Percentiles rank a stretch among this genome's conserved stretches.
Conservation (phyloP, 2,888 invertebrate species). For the Pharmacophagus antenor region DNA sequence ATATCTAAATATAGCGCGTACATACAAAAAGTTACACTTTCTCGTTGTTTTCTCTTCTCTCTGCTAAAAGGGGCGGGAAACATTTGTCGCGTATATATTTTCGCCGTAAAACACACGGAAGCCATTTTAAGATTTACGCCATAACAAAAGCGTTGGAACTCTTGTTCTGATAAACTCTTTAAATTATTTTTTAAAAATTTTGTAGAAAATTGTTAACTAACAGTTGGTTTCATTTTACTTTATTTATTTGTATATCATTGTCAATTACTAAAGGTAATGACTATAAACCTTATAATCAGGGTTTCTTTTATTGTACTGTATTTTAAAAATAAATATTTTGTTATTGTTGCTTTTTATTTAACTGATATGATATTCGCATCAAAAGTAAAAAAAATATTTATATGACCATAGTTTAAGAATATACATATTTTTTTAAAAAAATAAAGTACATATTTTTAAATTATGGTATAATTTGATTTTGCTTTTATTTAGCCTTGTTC, state of each 20-base stretch:
- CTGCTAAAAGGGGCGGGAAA: slow-evolving; percentile 12
- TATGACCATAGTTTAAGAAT: too few species aligned
- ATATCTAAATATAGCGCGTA: slow-evolving; percentile 15
- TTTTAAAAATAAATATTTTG: background rate
- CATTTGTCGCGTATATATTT: slow-evolving; percentile 29
- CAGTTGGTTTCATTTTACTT: background rate
- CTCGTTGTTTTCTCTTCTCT: slow-evolving; percentile 20
- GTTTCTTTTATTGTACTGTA: background rate
- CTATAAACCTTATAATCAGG: background rate
- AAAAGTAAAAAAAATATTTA: too few species aligned
- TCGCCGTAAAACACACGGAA: slow-evolving; percentile 15
- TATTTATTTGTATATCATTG: too few species aligned
- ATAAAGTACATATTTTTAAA: too few species aligned
- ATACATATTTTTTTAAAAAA: too few species aligned
- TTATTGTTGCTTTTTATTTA: background rate
- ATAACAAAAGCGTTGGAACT: slow-evolving; percentile 2
- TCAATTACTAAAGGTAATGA: background rate
- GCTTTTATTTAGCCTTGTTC: too few species aligned
- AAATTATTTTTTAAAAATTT: background rate
- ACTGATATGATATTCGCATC: background rate
- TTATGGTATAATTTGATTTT: too few species aligned
- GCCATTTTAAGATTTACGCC: slow-evolving; percentile 20
- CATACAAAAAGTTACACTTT: slow-evolving; percentile 21
- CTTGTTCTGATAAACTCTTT: background rate
- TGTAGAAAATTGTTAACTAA: background rate